These are phyloP conservation scores for Conopomorpha cramerella DNA, from an alignment of 1,140 invertebrate genomes.

Conservation along the genomic window DNA sequence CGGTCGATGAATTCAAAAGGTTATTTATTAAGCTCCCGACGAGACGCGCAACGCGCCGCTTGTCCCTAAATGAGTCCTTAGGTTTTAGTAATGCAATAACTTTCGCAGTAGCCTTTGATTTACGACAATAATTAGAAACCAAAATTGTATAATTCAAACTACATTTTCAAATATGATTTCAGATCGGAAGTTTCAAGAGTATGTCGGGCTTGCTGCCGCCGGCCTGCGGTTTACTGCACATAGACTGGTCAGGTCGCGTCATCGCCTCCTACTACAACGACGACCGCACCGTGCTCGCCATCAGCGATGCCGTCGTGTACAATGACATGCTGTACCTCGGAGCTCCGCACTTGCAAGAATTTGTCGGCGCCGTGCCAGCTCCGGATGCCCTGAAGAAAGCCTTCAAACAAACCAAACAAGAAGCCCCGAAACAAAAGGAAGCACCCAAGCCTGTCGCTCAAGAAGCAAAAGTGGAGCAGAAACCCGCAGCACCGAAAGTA, in stretches of 20 bases:
- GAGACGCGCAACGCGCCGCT: too few relatives aligned
- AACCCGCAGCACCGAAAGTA: slow-evolving; percentile 11
- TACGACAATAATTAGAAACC: too few relatives aligned
- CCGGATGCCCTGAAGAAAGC: slow-evolving; percentile 56
- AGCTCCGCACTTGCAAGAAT: slow-evolving; percentile 68
- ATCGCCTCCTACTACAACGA: slow-evolving; percentile 63
- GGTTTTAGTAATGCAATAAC: too few relatives aligned
- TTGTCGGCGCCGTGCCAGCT: slow-evolving; percentile 64
- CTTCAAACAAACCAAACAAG: slow-evolving; percentile 62
- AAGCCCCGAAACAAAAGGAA: slow-evolving; percentile 10
- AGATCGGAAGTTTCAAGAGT: slow-evolving; percentile 59
- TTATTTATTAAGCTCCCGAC: too few relatives aligned
- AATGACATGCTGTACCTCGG: slow-evolving; percentile 62
- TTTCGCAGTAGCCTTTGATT: too few relatives aligned
- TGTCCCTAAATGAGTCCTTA: too few relatives aligned
- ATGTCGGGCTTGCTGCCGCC: slow-evolving; percentile 21
- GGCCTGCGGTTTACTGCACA: slow-evolving; percentile 59
- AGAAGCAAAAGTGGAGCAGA: slow-evolving; percentile 11
- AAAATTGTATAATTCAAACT: too few relatives aligned
- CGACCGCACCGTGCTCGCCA: slow-evolving; percentile 45
- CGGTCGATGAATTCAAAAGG: too few relatives aligned
- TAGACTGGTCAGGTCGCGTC: slow-evolving; percentile 71
- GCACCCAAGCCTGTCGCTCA: slow-evolving; percentile 12
- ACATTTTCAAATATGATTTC: too few relatives aligned
- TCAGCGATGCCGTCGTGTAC: slow-evolving; percentile 67